phyloP scores from a whole-genome alignment of 2,797 vertebrate species.

The Nannoperca obscura region DNA sequence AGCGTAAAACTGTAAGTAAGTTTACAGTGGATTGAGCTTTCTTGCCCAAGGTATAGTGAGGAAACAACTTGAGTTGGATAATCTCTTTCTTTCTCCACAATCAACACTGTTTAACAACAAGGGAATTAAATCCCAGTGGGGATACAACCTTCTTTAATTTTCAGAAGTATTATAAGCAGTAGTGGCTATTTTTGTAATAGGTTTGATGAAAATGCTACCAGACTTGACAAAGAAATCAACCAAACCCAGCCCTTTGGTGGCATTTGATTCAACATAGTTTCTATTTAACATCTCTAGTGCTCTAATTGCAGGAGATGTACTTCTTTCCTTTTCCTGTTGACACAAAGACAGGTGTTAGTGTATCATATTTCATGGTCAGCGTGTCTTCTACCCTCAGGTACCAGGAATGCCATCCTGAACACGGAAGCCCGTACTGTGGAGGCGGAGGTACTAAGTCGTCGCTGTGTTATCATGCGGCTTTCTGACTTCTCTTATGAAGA shows the following conservation, averaged over 20 bases:
- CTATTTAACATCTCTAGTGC: neutral
- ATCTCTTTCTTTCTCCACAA: neutral
- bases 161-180: neutral
- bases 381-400: slow-evolving; percentile 83
- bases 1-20: neutral
- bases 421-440: slow-evolving; percentile 96
- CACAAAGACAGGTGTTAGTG: neutral
- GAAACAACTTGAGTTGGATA: neutral
- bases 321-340: neutral
- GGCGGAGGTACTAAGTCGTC: slow-evolving; percentile 96
- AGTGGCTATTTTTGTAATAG: neutral
- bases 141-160: neutral
- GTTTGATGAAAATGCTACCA: neutral
- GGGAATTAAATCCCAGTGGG: neutral
- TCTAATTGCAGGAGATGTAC: neutral
- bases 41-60: neutral
- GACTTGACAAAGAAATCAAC: neutral
- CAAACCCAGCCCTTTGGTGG: neutral
- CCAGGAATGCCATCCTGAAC: slow-evolving; percentile 95
- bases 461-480: slow-evolving; percentile 97
- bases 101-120: neutral
- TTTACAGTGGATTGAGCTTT: neutral
- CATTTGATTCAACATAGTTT: neutral
- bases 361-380: neutral
- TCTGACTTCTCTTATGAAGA: slow-evolving; percentile 95